Evolutionary conservation across 2,888 invertebrate genomes (phyloP).

Genomic region (Salticus scenicus): DNA sequence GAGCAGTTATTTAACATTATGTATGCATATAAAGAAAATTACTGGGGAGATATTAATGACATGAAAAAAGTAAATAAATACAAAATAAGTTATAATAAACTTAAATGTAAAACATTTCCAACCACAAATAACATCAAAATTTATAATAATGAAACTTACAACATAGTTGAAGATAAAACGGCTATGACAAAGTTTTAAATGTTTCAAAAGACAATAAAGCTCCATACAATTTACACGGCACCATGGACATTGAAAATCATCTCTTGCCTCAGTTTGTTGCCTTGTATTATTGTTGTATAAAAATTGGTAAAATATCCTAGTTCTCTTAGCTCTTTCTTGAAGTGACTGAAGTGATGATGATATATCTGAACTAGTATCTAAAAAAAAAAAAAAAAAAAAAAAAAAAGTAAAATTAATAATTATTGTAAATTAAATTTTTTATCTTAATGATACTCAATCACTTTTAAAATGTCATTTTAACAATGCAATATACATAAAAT

Average conservation of each 20-base stretch:
- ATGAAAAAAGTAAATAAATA: no score
- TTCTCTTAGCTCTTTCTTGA: conserved; percentile 57
- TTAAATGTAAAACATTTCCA: no score
- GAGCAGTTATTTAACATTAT: no score
- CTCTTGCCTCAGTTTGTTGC: conserved; percentile 95
- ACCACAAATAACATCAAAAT: no score
- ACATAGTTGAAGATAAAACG: conserved; percentile 94
- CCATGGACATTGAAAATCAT: conserved; percentile 96
- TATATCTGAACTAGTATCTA: conserved; percentile 32
- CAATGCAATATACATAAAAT: no score
- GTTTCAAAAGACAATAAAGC: conserved; percentile 92
- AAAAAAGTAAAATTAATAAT: no score
- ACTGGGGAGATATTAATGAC: no score
- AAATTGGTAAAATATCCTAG: conserved; percentile 95
- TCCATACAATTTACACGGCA: conserved; percentile 92
- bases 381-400: neutral
- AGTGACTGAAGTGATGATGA: neutral
- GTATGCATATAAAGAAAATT: no score
- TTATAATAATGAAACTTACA: conserved; percentile 82
- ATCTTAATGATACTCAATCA: no score
- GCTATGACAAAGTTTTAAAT: conserved; percentile 93
- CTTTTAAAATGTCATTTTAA: no score
- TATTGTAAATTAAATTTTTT: no score
- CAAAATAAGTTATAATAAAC: no score
- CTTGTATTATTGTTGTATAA: conserved; percentile 95